Percentiles rank a stretch among this genome's conserved stretches.
These are phyloP conservation scores for Drosophila crucigera DNA, from an alignment of 2,888 invertebrate genomes.

Conservation along the genomic window DNA sequence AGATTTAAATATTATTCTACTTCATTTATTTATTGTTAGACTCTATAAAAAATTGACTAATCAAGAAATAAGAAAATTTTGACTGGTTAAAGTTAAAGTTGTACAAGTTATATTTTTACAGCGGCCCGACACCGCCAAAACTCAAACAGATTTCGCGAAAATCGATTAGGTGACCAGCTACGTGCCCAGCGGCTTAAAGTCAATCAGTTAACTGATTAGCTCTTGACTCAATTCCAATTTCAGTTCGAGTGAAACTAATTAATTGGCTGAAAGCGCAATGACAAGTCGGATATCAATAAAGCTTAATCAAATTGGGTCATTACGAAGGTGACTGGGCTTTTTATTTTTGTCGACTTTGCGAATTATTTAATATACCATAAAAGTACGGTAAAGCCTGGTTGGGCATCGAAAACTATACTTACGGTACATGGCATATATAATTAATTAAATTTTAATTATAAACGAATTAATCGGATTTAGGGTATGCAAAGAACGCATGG, in stretches of 20 bases:
- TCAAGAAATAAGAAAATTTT: too few species aligned
- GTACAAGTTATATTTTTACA: constrained; percentile 5
- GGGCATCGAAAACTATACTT: not conserved
- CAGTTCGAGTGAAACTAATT: constrained; percentile 12
- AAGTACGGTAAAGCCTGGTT: not conserved
- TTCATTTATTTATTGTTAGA: too few species aligned
- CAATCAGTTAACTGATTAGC: constrained; percentile 70
- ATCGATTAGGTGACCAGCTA: constrained; percentile 19
- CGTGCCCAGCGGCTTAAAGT: constrained; percentile 46
- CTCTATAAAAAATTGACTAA: too few species aligned
- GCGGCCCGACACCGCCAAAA: not conserved
- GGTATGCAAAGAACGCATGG: not conserved
- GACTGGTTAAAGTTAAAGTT: constrained; percentile 37
- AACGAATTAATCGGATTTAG: not conserved
- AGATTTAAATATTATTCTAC: too few species aligned
- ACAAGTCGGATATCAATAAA: constrained; percentile 15
- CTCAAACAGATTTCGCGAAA: constrained; percentile 27
- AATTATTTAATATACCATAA: not conserved
- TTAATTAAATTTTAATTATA: not conserved
- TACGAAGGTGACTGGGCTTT: not conserved
- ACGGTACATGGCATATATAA: not conserved
- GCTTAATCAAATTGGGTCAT: not conserved
- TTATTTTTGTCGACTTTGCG: not conserved
- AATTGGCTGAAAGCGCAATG: constrained; percentile 16
- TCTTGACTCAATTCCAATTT: constrained; percentile 21